Evolutionary conservation across 2,888 invertebrate species (phyloP).

Genomic region (Gymnocheta viridis): DNA sequence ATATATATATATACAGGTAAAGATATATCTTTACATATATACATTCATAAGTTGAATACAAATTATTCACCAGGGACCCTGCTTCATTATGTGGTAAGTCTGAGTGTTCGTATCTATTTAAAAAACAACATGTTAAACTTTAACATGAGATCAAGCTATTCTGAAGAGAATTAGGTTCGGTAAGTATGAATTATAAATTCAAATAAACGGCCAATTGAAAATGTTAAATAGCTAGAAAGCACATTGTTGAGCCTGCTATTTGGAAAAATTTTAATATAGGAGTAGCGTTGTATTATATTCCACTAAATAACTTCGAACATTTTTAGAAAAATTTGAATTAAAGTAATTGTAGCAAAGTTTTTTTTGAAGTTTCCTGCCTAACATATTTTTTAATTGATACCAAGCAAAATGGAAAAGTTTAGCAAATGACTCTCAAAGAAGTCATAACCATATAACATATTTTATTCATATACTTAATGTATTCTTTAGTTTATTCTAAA

Average conservation of each 20-base stretch:
- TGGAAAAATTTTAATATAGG: neutral
- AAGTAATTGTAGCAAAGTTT: neutral
- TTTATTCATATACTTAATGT: too few species aligned
- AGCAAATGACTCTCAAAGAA: too few species aligned
- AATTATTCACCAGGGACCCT: slow-evolving; percentile 78
- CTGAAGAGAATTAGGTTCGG: neutral
- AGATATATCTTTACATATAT: neutral
- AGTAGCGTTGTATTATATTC: neutral
- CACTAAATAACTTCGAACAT: neutral
- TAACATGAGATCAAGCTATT: neutral
- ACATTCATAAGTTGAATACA: slow-evolving; percentile 75
- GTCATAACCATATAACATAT: too few species aligned
- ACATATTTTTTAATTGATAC: too few species aligned
- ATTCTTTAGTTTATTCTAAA: too few species aligned
- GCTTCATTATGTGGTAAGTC: neutral
- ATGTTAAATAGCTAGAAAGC: neutral
- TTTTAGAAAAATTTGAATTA: neutral
- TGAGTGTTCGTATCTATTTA: neutral
- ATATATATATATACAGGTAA: neutral
- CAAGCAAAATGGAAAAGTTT: too few species aligned
- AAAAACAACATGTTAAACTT: slow-evolving; percentile 3
- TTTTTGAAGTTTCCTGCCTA: neutral
- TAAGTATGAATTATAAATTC: neutral
- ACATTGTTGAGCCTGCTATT: too few species aligned
- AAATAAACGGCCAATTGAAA: slow-evolving; percentile 7